Evolutionary conservation across 2,113 vertebrate species (phyloP).

Genomic region (Ctenomys sociabilis): DNA sequence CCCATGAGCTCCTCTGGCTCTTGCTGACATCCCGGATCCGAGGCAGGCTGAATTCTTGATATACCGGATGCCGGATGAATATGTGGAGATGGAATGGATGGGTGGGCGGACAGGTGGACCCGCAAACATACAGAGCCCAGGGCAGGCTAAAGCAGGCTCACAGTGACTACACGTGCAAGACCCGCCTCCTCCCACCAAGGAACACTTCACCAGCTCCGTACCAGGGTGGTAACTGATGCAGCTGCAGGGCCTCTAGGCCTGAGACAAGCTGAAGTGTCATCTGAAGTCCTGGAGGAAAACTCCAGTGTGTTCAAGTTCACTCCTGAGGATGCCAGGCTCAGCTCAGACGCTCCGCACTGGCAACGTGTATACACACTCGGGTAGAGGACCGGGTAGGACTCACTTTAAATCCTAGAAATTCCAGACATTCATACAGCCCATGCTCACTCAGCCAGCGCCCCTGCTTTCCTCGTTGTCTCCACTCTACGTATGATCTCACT

Average conservation of each 20-base stretch:
- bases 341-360: not conserved
- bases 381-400: not conserved
- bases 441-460: not conserved
- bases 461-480: not conserved
- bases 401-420: not conserved
- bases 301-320: not conserved
- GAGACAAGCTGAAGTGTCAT: not conserved
- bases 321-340: not conserved
- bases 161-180: not conserved
- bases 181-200: not conserved
- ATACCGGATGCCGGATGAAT: not conserved
- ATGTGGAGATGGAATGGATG: not conserved
- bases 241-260: not conserved
- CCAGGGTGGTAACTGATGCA: not conserved
- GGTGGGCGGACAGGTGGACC: not conserved
- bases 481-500: not conserved
- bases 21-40: not conserved
- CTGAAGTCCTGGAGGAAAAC: constrained; percentile 46
- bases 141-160: not conserved
- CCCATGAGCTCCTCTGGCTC: not conserved
- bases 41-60: not conserved
- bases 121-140: too few relatives aligned
- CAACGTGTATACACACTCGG: not conserved
- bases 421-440: not conserved
- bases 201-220: not conserved